Base-by-base conservation (phyloP, 1,140 invertebrate genomes). In the Spodoptera frugiperda region DNA sequence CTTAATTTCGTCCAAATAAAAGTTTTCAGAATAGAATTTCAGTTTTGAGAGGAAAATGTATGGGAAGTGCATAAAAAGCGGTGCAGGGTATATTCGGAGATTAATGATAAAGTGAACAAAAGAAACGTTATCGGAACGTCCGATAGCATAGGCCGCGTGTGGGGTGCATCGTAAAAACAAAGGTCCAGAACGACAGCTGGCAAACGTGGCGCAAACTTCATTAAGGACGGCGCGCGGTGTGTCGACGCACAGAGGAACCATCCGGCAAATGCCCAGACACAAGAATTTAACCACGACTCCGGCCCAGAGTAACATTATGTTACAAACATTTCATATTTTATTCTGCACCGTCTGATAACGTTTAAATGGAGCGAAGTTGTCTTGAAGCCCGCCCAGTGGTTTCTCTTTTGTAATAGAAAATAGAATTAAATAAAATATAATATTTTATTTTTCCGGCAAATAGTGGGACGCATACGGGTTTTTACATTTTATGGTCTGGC, bases 171-270 rank as follows among this genome's bases (percentile, higher is more conserved):
- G 65, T 46, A 48, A 71, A 46, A 63, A 72, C 57, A 71, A 54
- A 63, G 21, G 70, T 48, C 12, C 25, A 3, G 19, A 3, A 9
- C 53, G 59, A 53, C 77, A 70, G 77, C 71, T 74, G 71, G 61
- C 33, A 17, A 33, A 14, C 39, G 77, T 46, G 17, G 11, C 2
- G 30, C 44, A 67, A 78, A 78, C 71, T 74, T 78, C 54, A 74
- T 68, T 78, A 78, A 11, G 48, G 1, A 6, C 30, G 48, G 49
- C 14, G 59, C 21, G 21, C 46, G 33, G 15, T 30, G 33, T 4
- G 44, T 30, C 25, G 33, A 30, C 39, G 21, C 19, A 14, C 71
- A 61, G 17, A 19, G 11, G n/a, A 14, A 10, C 72, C 6, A 12
- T 19, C 8, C 53, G n/a, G 53, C 46, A 48, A 63, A 73, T 67